phyloP scores from a whole-genome alignment of 2,888 invertebrate species.

The Hirtodrosophila duncani region DNA sequence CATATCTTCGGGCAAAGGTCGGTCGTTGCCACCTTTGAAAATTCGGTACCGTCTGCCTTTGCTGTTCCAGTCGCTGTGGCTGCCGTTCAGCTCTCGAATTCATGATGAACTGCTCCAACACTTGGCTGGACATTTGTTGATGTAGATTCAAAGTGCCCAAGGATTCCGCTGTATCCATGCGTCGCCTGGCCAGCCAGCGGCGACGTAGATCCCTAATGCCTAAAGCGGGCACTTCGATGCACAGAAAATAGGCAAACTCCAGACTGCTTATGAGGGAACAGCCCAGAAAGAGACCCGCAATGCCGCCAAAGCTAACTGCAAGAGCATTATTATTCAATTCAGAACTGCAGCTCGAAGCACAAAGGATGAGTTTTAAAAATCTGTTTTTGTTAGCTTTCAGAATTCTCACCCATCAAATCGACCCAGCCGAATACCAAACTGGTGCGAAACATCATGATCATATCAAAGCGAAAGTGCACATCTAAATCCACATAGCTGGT shows the following conservation, averaged over 20 bases:
- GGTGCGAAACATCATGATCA: slow-evolving; percentile 78
- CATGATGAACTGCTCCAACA: slow-evolving; percentile 55
- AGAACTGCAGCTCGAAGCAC: too few species aligned
- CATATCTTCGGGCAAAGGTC: slow-evolving; percentile 53
- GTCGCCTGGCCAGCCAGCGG: slow-evolving; percentile 24
- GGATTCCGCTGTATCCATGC: slow-evolving; percentile 6
- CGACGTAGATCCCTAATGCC: slow-evolving; percentile 41
- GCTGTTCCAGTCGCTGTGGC: slow-evolving; percentile 2
- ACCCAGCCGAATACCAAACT: slow-evolving; percentile 79
- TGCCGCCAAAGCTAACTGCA: slow-evolving; percentile 79
- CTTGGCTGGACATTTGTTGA: slow-evolving; percentile 41
- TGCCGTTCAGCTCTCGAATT: slow-evolving; percentile 41
- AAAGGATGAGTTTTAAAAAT: too few species aligned
- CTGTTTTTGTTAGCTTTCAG: too few species aligned
- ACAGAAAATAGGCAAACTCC: slow-evolving; percentile 78
- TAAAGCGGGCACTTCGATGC: slow-evolving; percentile 70
- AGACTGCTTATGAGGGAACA: slow-evolving; percentile 79
- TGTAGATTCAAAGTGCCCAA: slow-evolving; percentile 45
- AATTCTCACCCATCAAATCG: slow-evolving; percentile 79
- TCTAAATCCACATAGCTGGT: slow-evolving; percentile 76
- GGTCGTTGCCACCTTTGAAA: slow-evolving; percentile 54
- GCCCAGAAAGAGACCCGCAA: slow-evolving; percentile 79
- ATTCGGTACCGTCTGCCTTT: slow-evolving; percentile 16
- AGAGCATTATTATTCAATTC: too few species aligned
- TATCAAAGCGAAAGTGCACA: slow-evolving; percentile 77